Evolutionary conservation across 1,140 invertebrate species (phyloP).

Genomic region (Bemisia tabaci): DNA sequence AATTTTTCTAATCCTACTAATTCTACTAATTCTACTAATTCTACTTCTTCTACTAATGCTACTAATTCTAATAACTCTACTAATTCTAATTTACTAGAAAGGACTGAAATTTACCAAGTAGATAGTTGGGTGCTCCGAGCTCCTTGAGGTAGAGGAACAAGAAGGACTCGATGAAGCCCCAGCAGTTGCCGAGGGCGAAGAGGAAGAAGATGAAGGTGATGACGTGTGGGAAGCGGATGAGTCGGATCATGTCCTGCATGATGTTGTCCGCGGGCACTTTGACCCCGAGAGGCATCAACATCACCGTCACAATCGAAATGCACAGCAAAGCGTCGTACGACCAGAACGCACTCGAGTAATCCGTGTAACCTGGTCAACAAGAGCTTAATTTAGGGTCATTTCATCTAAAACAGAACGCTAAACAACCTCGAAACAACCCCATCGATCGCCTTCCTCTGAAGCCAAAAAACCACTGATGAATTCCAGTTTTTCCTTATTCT

Average conservation of each 20-base stretch:
- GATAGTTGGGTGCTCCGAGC: constrained; percentile 59
- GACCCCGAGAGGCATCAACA: constrained; percentile 53
- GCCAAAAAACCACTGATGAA: too few species aligned
- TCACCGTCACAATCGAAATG: constrained; percentile 49
- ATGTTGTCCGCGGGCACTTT: constrained; percentile 58
- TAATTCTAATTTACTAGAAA: too few species aligned
- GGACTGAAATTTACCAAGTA: constrained; percentile 57
- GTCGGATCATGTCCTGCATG: constrained; percentile 48
- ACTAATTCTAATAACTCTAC: too few species aligned
- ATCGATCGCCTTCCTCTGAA: too few species aligned
- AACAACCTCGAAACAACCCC: not conserved
- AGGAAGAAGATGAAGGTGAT: constrained; percentile 61
- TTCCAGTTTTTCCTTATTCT: too few species aligned
- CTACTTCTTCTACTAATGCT: too few species aligned
- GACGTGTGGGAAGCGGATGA: constrained; percentile 57
- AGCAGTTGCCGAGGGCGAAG: constrained; percentile 60
- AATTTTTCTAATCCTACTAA: too few species aligned
- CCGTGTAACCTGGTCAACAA: constrained; percentile 52
- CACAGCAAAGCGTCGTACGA: constrained; percentile 52
- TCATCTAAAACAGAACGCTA: too few species aligned
- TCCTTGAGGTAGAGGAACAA: constrained; percentile 70
- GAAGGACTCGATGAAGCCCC: constrained; percentile 75
- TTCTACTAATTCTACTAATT: too few species aligned
- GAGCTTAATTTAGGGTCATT: too few species aligned
- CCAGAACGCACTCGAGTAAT: constrained; percentile 64